These are phyloP conservation scores for Cotesia vestalis DNA, from an alignment of 1,140 invertebrate species.

Conservation along the genomic window DNA sequence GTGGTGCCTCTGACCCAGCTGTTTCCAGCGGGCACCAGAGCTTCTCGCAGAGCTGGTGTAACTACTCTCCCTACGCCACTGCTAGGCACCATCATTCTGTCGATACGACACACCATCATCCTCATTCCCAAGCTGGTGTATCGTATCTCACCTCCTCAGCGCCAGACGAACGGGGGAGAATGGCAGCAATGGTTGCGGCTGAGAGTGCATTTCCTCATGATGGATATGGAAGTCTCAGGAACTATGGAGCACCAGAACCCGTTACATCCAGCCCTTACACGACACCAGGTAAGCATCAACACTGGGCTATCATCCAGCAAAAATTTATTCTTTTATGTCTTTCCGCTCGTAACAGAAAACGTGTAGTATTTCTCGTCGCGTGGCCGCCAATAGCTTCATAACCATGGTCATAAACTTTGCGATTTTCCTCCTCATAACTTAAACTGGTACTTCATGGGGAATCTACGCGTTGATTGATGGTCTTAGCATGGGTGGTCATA, in stretches of 20 bases:
- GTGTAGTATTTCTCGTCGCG: conserved; percentile 16
- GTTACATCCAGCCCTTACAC: conserved; percentile 82
- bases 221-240: conserved; percentile 76
- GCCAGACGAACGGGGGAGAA: conserved; percentile 72
- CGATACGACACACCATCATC: conserved; percentile 70
- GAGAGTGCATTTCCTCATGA: conserved; percentile 80
- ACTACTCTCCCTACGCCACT: conserved; percentile 75
- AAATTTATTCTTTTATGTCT: conserved; percentile 8
- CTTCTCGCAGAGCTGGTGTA: conserved; percentile 78
- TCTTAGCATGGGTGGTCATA: conserved; percentile 34
- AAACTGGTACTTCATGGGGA: conserved; percentile 32
- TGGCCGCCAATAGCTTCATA: conserved; percentile 30
- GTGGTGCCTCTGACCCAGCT: conserved; percentile 66
- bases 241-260: conserved; percentile 77
- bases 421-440: conserved; percentile 55
- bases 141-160: conserved; percentile 72
- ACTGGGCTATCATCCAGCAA: conserved; percentile 21
- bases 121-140: conserved; percentile 63
- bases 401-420: conserved; percentile 52
- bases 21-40: conserved; percentile 75
- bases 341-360: not conserved
- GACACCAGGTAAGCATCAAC: conserved; percentile 75
- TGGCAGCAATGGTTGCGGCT: conserved; percentile 71
- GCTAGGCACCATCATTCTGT: conserved; percentile 67
- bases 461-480: conserved; percentile 40